Conservation (phyloP, 2,888 invertebrate genomes). For the Gandaritis pyraliata region DNA sequence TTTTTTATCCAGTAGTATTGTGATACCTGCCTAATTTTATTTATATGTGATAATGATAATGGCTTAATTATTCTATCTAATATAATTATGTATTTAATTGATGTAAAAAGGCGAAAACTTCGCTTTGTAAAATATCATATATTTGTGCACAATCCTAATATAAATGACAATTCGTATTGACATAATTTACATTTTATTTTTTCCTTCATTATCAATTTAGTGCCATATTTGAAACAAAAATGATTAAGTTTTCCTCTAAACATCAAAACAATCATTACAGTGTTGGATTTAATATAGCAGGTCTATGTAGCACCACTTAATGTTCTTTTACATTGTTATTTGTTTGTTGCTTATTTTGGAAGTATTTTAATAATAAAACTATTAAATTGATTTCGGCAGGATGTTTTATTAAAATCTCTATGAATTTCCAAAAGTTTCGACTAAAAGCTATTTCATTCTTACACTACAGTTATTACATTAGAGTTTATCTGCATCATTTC, state of each 20-base stretch:
- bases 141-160: slow-evolving; percentile 36
- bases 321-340: slow-evolving; percentile 80
- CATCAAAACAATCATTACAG: slow-evolving; percentile 59
- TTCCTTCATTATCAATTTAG: slow-evolving; percentile 48
- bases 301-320: slow-evolving; percentile 68
- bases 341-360: slow-evolving; percentile 84
- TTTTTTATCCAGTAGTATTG: slow-evolving; percentile 33
- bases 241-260: slow-evolving; percentile 25
- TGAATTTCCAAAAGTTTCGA: slow-evolving; percentile 55
- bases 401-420: slow-evolving; percentile 76
- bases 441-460: slow-evolving; percentile 55
- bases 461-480: slow-evolving; percentile 36
- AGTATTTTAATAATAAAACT: slow-evolving; percentile 80
- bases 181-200: slow-evolving; percentile 31
- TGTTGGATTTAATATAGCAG: slow-evolving; percentile 64
- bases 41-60: slow-evolving; percentile 43
- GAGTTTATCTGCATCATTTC: slow-evolving; percentile 19
- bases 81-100: slow-evolving; percentile 34
- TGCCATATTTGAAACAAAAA: slow-evolving; percentile 55
- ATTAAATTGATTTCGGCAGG: slow-evolving; percentile 67
- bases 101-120: slow-evolving; percentile 32
- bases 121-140: slow-evolving; percentile 33
- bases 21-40: slow-evolving; percentile 38
- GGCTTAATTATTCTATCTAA: slow-evolving; percentile 39
- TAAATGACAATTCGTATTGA: slow-evolving; percentile 32